Evolutionary conservation across 2,888 invertebrate species (phyloP).

Genomic region (Gibbula magus): DNA sequence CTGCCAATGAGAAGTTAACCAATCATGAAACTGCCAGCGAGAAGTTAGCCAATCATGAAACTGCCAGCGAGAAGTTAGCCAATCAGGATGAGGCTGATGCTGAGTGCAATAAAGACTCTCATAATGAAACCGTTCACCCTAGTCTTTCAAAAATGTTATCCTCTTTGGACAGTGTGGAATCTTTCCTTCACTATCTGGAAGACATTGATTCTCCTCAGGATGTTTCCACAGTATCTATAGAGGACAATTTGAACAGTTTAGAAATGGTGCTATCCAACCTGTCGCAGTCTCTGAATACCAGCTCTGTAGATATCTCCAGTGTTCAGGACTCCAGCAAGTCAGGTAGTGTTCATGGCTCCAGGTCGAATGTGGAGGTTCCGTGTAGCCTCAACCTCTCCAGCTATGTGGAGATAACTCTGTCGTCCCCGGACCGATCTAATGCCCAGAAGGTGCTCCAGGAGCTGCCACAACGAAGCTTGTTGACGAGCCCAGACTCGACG

Average conservation of each 20-base stretch:
- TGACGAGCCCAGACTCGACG: slow-evolving; percentile 8
- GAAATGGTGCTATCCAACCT: slow-evolving; percentile 48
- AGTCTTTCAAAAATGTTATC: slow-evolving; percentile 37
- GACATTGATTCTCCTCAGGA: slow-evolving; percentile 59
- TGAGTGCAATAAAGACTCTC: slow-evolving; percentile 17
- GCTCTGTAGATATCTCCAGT: slow-evolving; percentile 36
- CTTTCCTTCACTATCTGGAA: slow-evolving; percentile 63
- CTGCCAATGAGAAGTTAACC: not conserved
- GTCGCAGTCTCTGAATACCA: slow-evolving; percentile 34
- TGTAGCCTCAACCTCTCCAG: slow-evolving; percentile 22
- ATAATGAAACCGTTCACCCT: not conserved
- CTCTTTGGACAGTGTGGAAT: slow-evolving; percentile 49
- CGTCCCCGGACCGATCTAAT: not conserved
- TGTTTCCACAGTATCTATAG: slow-evolving; percentile 42
- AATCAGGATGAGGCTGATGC: not conserved
- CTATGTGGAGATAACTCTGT: slow-evolving; percentile 30
- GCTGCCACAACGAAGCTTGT: slow-evolving; percentile 18
- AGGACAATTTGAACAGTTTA: slow-evolving; percentile 53
- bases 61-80: not conserved
- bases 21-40: not conserved
- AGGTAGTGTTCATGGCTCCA: not conserved
- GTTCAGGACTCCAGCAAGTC: slow-evolving; percentile 21
- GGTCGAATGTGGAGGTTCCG: slow-evolving; percentile 3
- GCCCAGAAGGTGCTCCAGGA: slow-evolving; percentile 17
- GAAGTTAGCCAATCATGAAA: not conserved